phyloP scores from a whole-genome alignment of 2,797 vertebrate genomes.

The Bucorvus abyssinicus region DNA sequence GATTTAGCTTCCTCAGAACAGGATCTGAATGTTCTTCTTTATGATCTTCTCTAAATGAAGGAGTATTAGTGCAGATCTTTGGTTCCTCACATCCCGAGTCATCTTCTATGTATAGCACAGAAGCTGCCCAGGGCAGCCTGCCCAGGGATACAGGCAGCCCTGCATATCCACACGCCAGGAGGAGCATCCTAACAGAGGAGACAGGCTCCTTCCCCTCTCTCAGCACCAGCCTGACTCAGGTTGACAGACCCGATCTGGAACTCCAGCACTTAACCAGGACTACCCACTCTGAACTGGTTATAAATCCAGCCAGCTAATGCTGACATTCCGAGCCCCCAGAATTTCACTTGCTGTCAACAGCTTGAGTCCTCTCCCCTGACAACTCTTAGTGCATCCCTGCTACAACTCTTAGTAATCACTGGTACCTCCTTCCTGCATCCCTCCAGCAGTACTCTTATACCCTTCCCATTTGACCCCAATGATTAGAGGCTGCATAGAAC shows the following conservation, averaged over 20 bases:
- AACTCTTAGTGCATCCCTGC: neutral
- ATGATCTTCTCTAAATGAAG: neutral
- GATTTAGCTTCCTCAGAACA: neutral
- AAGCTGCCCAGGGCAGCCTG: neutral
- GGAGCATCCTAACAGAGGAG: neutral
- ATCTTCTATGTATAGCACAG: neutral
- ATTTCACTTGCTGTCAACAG: neutral
- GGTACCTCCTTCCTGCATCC: neutral
- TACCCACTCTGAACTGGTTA: neutral
- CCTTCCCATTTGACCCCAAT: neutral
- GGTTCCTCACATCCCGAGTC: neutral
- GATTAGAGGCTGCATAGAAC: neutral
- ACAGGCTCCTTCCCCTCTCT: neutral
- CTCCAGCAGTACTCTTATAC: neutral
- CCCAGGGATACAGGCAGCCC: neutral
- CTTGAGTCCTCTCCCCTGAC: accelerated
- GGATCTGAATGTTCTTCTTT: neutral
- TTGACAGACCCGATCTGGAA: neutral
- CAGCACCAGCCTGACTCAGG: neutral
- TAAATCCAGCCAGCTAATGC: neutral
- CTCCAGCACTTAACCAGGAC: neutral
- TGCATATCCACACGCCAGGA: neutral
- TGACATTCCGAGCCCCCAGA: neutral
- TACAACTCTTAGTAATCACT: neutral
- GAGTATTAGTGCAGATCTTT: neutral